Conservation (phyloP, 2,113 vertebrate species). For the Antennarius striatus region DNA sequence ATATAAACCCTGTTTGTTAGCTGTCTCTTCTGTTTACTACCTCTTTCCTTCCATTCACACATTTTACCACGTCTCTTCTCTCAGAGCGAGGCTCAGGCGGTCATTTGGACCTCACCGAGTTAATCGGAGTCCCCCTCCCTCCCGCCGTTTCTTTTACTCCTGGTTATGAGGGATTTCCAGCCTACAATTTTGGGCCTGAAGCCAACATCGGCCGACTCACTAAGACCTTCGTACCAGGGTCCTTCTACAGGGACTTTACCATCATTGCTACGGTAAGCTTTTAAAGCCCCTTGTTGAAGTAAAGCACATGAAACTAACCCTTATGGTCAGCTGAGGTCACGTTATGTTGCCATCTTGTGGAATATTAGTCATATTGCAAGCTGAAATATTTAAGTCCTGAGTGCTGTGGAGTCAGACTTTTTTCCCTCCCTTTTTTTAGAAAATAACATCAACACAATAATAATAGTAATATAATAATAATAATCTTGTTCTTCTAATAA, state of each 20-base stretch:
- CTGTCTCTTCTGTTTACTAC: no score
- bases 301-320: neutral
- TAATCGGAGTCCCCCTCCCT: slow-evolving; percentile 93
- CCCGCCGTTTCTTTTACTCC: slow-evolving; percentile 89
- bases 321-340: neutral
- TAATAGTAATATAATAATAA: no score
- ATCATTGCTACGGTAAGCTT: slow-evolving; percentile 81
- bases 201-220: slow-evolving; percentile 91
- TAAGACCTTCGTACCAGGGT: slow-evolving; percentile 82
- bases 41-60: neutral
- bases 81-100: slow-evolving; percentile 81
- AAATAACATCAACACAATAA: no score
- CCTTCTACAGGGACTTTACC: slow-evolving; percentile 89
- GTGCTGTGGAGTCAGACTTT: no score
- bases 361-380: no score
- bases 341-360: slow-evolving; percentile 13
- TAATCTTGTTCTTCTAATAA: no score
- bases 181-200: slow-evolving; percentile 87
- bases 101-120: slow-evolving; percentile 88
- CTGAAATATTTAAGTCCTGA: no score
- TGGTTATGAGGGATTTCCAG: slow-evolving; percentile 89
- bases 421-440: no score
- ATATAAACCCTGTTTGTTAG: no score
- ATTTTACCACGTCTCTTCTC: neutral
- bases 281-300: neutral